Base-by-base conservation (phyloP, 1,140 invertebrate genomes). In the Doryteuthis pealeii region DNA sequence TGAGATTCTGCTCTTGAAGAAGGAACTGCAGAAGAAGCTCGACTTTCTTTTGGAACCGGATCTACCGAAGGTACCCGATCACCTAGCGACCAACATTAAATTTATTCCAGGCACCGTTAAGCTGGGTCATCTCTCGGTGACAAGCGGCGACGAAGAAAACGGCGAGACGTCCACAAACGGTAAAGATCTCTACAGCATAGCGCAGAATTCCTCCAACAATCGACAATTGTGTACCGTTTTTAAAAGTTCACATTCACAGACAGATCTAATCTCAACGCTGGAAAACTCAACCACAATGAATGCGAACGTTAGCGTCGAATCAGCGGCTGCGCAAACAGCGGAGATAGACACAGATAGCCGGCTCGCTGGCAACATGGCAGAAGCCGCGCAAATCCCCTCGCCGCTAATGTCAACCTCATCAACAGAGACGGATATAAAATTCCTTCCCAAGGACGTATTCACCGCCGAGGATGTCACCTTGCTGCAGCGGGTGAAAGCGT, bases 1-100 rank as follows among this genome's bases (percentile, higher is more conserved):
- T 33, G 88, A 89, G 79, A 80, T 89, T 76, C 75, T 89, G 35
- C 80, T 89, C 0, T 66, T 88, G 12, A 87, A 88, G 76, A 85
- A 85, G 65, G 84, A 88, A 70, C 80, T 89, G 30, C 78, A 85
- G 49, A 78, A 82, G 15, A 88, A 87, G 77, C 79, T 89, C 62
- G 76, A 75, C 18, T 69, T 77, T 0, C 74, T 87, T 2, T 71
- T 86, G 22, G 79, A 84, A 31, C 77, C 80, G 1, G 14, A 62
- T 26, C 67, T 84, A 3, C 83, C 83, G 0, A 32, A 65, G 0
- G 65, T 82, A 12, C 83, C 83, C 0, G 73, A 77, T 2, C 74
- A 83, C 49, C 58, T 77, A 68, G 54, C 81, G 0, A 73, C 71
- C 15, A 74, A 78, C 5, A 70, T 85, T 8, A 74, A 75, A 45